phyloP scores from a whole-genome alignment of 2,113 vertebrate genomes.

The Chloropsis hardwickii region DNA sequence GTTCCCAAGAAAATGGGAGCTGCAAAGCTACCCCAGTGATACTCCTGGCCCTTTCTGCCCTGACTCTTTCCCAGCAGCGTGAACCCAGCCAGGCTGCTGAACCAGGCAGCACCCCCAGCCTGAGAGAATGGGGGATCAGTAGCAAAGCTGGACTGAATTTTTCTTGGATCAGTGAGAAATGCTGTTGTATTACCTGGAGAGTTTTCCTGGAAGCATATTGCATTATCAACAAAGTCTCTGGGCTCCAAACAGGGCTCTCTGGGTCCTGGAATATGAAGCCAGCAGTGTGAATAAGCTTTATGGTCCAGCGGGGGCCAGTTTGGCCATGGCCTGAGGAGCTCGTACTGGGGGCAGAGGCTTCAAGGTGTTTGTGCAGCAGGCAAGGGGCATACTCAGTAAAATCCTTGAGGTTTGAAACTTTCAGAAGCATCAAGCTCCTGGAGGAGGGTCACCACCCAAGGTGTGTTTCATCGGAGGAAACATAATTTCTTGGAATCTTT shows the following conservation, averaged over 20 bases:
- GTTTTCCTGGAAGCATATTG: background rate
- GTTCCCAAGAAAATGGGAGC: background rate
- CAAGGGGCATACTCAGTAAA: background rate
- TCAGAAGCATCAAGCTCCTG: background rate
- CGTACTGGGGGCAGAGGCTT: fast-evolving
- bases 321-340: background rate
- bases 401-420: background rate
- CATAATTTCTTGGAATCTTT: background rate
- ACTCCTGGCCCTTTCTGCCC: background rate
- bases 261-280: background rate
- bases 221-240: background rate
- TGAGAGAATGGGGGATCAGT: background rate
- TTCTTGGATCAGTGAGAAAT: background rate
- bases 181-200: background rate
- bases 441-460: background rate
- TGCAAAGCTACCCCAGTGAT: background rate
- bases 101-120: fast-evolving
- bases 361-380: background rate
- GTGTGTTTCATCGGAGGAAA: background rate
- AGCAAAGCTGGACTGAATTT: background rate
- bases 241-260: background rate
- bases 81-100: background rate
- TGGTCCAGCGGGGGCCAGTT: background rate
- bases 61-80: fast-evolving
- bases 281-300: background rate